A percentile compares a stretch with the other conserved stretches of the same genome.
Evolutionary conservation across 1,140 invertebrate genomes (phyloP).

Genomic region (Polypedilum pembai): DNA sequence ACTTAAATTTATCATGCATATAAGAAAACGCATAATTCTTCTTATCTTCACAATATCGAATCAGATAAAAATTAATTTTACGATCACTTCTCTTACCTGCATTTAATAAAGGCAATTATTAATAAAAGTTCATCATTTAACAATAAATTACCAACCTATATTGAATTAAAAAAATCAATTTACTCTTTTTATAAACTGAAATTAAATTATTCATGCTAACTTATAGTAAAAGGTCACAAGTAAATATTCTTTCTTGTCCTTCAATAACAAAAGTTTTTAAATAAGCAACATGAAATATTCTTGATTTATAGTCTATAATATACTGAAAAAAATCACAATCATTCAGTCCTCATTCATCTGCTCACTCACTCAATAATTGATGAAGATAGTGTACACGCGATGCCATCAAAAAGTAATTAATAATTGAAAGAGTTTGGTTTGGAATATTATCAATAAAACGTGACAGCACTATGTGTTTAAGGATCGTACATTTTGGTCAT

Average conservation of each 20-base stretch:
- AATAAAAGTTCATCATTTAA: too few relatives aligned
- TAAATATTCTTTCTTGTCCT: neutral
- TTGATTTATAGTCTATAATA: neutral
- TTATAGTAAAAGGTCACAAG: neutral
- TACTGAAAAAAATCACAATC: neutral
- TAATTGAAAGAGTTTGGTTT: neutral
- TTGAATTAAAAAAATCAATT: too few relatives aligned
- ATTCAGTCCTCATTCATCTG: neutral
- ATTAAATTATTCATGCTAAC: neutral
- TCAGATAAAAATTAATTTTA: too few relatives aligned
- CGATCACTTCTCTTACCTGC: too few relatives aligned
- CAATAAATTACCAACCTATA: too few relatives aligned
- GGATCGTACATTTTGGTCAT: neutral
- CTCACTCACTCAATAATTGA: neutral
- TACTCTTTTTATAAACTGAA: neutral
- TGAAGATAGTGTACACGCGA: neutral
- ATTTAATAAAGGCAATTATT: too few relatives aligned
- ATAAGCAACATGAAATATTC: too few relatives aligned
- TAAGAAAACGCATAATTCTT: too few relatives aligned
- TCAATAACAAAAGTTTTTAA: neutral
- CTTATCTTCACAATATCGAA: too few relatives aligned
- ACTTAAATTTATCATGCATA: too few relatives aligned
- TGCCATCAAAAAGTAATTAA: slow-evolving; percentile 7
- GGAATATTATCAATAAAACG: neutral
- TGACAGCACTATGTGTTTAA: neutral